phyloP scores from a whole-genome alignment of 2,888 invertebrate genomes.

The Athalia circularis region DNA sequence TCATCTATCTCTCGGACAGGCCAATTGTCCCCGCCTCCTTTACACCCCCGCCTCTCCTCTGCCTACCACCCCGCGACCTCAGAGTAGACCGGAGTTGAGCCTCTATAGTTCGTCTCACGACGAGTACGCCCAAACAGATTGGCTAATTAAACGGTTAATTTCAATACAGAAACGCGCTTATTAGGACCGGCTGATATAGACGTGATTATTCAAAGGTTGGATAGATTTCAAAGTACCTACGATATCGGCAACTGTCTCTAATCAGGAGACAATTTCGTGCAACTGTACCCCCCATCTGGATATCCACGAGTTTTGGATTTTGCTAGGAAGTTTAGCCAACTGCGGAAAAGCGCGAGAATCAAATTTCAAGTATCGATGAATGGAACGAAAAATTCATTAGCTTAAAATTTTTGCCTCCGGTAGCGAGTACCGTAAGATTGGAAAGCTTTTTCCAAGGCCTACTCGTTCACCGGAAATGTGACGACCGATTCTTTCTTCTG shows the following conservation, averaged over 20 bases:
- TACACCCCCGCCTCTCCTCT: not conserved
- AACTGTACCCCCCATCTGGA: too few relatives aligned
- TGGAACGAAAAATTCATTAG: too few relatives aligned
- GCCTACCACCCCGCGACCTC: conserved; percentile 15
- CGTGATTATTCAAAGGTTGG: not conserved
- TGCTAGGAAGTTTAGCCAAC: not conserved
- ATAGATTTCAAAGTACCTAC: not conserved
- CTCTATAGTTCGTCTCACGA: conserved; percentile 23
- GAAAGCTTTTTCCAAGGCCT: too few relatives aligned
- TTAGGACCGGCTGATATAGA: conserved; percentile 46
- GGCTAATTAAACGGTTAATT: conserved; percentile 35
- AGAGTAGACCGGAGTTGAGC: not conserved
- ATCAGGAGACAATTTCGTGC: too few relatives aligned
- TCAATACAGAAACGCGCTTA: conserved; percentile 50
- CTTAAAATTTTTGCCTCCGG: too few relatives aligned
- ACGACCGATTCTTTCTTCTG: too few relatives aligned
- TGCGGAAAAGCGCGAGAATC: too few relatives aligned
- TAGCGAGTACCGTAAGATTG: too few relatives aligned
- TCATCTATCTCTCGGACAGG: conserved; percentile 48
- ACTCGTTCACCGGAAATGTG: too few relatives aligned
- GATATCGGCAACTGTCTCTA: not conserved
- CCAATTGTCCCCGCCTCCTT: conserved; percentile 50
- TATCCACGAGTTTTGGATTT: not conserved
- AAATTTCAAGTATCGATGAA: too few relatives aligned
- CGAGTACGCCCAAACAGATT: conserved; percentile 32